These are phyloP conservation scores for Xanthia icteritia DNA, from an alignment of 2,888 invertebrate species.

Conservation along the genomic window DNA sequence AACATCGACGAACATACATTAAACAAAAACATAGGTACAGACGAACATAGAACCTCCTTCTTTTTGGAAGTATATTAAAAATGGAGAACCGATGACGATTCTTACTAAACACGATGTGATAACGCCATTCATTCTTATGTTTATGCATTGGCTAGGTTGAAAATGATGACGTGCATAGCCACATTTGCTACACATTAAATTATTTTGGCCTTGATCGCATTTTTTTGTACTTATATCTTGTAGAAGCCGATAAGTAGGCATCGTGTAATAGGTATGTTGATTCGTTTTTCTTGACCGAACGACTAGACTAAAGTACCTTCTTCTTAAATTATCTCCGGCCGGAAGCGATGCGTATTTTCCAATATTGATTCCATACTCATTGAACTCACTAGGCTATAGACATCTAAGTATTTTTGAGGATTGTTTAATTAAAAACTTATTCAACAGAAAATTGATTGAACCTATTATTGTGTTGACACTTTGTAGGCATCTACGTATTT, in stretches of 20 bases:
- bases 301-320: not conserved
- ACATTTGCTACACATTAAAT: conserved; percentile 30
- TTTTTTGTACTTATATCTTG: conserved; percentile 25
- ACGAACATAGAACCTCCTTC: too few species aligned
- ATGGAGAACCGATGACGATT: not conserved
- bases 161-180: conserved; percentile 17
- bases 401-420: not conserved
- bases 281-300: conserved; percentile 14
- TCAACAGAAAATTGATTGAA: not conserved
- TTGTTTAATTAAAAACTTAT: not conserved
- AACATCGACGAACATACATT: too few species aligned
- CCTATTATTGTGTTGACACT: not conserved
- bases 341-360: not conserved
- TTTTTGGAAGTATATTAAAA: not conserved
- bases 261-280: conserved; percentile 9
- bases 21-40: too few species aligned
- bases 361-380: not conserved
- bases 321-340: not conserved
- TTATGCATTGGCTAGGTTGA: conserved; percentile 25
- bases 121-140: conserved; percentile 7
- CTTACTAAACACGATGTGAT: not conserved
- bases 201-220: conserved; percentile 36
- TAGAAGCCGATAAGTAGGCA: conserved; percentile 2
- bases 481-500: not conserved
- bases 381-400: not conserved